Conservation (phyloP, 2,797 vertebrate genomes). For the Gambelia wislizenii region DNA sequence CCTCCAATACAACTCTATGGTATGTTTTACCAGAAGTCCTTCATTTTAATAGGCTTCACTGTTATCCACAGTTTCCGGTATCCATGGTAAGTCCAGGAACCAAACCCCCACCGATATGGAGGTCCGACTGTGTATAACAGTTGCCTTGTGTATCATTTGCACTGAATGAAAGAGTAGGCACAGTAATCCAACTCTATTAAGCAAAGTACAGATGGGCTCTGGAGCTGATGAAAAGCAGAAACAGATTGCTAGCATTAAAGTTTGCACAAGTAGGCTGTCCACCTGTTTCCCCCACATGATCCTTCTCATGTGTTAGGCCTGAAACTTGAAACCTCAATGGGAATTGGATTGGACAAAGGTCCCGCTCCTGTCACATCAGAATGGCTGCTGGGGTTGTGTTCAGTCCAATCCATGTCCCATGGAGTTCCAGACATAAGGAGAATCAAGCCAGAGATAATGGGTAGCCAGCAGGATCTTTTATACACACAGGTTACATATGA, state of each 20-base stretch:
- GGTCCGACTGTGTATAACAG: too few relatives aligned
- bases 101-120: too few relatives aligned
- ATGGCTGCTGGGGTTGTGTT: neutral
- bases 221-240: constrained; percentile 70
- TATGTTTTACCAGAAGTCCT: too few relatives aligned
- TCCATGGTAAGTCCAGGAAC: too few relatives aligned
- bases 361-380: neutral
- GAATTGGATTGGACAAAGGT: neutral
- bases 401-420: neutral
- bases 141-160: constrained; percentile 57
- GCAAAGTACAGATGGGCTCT: constrained; percentile 67
- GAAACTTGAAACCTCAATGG: neutral
- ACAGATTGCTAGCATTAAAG: constrained; percentile 61
- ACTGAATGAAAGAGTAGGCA: constrained; percentile 56
- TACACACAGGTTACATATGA: constrained; percentile 65
- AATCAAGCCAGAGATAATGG: constrained; percentile 20
- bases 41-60: too few relatives aligned
- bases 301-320: neutral
- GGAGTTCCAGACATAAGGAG: constrained; percentile 3
- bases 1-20: too few relatives aligned
- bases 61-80: too few relatives aligned
- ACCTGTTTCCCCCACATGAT: neutral
- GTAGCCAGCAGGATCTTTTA: constrained; percentile 47
- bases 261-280: constrained; percentile 23
- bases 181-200: constrained; percentile 50